These are phyloP conservation scores for Galemys pyrenaicus DNA, from an alignment of 2,113 vertebrate genomes.

Conservation along the genomic window DNA sequence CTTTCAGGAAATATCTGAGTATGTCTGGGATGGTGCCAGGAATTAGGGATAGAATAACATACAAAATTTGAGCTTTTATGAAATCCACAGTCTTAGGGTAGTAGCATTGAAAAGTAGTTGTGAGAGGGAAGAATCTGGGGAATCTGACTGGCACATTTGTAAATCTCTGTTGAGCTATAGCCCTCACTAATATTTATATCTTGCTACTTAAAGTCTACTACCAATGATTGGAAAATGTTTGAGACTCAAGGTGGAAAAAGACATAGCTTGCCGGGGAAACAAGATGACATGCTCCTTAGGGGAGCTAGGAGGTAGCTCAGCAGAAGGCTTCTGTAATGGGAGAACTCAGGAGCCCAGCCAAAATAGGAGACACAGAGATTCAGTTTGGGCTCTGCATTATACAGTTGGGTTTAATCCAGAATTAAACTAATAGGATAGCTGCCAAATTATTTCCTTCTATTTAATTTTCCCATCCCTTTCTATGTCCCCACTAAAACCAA, in stretches of 20 bases:
- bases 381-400: not conserved
- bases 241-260: not conserved
- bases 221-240: not conserved
- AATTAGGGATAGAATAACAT: not conserved
- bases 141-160: not conserved
- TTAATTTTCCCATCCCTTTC: not conserved
- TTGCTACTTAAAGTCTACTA: not conserved
- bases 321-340: not conserved
- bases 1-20: not conserved
- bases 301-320: not conserved
- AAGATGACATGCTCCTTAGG: not conserved
- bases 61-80: not conserved
- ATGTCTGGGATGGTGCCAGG: not conserved
- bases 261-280: not conserved
- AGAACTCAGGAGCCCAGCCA: not conserved
- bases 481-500: not conserved
- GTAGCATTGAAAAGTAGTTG: not conserved
- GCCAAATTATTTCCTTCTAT: slow-evolving; percentile 4
- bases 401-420: not conserved
- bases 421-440: slow-evolving; percentile 1
- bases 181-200: not conserved
- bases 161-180: not conserved
- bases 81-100: not conserved
- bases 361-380: not conserved
- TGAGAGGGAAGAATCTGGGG: not conserved